Base-by-base conservation (phyloP, 2,888 invertebrate species). In the Toxonevra muliebris region DNA sequence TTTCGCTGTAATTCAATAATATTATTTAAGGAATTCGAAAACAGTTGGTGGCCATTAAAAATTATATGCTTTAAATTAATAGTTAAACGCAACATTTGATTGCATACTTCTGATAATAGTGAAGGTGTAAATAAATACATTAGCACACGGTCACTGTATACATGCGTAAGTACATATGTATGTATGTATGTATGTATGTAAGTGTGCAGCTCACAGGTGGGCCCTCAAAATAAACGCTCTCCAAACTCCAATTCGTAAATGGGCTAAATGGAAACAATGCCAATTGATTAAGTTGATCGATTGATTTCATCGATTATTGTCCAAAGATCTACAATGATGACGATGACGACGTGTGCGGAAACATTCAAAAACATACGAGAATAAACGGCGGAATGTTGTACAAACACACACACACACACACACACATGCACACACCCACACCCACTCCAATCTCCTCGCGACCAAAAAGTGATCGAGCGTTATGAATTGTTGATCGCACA, bases 261-360 rank as follows among this genome's bases (percentile, higher is more conserved):
- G 30, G 59, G 41, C 59, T 41, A 59, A 72, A 73, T 65, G 71
- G 72, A 66, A 74, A 75, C 75, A 75, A 75, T 75, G 73, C 75
- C 74, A 75, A 75, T 75, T 75, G 74, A 75, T 75, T 75, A 73
- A 73, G 74, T 74, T 81, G 81, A 81, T 81, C 80, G 82, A 81
- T 82, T 79, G 80, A 80, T 82, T 82, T 82, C 80, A 81, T 78
- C 81, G 81, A 80, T 82, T 82, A 81, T 80, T 76, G 80, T 80
- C 74, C 76, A 76, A 74, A 57, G 62, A 45, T 66, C 66, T 59
- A 54, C 53, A 65, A 30, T 20, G 68, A 42, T 61, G 63, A 52
- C 13, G 42, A 62, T 69, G 66, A 67, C 66, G 61, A 55, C 55
- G 62, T 68, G 68, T 65, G 69, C 70, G 68, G 69, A 69, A 67